Conservation (phyloP, 1,140 invertebrate genomes). For the Prorops nasuta region DNA sequence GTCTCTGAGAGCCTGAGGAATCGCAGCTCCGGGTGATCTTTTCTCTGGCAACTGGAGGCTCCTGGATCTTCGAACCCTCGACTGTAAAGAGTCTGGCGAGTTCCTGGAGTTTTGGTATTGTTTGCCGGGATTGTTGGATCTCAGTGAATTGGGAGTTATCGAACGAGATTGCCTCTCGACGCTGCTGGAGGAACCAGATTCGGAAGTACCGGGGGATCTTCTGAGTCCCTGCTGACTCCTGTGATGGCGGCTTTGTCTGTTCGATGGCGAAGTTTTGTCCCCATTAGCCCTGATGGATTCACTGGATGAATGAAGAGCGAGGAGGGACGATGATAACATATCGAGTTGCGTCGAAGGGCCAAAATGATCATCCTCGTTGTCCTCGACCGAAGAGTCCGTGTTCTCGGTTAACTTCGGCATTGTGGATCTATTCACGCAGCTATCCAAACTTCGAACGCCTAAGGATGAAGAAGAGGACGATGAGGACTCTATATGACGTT, state of each 20-base stretch:
- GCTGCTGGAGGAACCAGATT: conserved; percentile 52
- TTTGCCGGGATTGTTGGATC: conserved; percentile 34
- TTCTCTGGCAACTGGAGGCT: conserved; percentile 61
- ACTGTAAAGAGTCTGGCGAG: conserved; percentile 49
- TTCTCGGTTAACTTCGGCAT: conserved; percentile 61
- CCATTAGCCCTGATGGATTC: conserved; percentile 38
- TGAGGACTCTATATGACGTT: conserved; percentile 58
- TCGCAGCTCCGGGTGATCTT: conserved; percentile 44
- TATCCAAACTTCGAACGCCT: conserved; percentile 61
- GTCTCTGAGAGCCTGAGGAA: conserved; percentile 34
- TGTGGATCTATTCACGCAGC: conserved; percentile 48
- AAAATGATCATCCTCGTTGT: conserved; percentile 60
- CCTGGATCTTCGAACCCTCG: conserved; percentile 56
- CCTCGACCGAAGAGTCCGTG: conserved; percentile 60
- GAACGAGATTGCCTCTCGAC: conserved; percentile 45
- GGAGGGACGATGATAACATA: conserved; percentile 25
- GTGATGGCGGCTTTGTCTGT: conserved; percentile 38
- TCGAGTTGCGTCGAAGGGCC: conserved; percentile 52
- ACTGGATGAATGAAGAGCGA: conserved; percentile 40
- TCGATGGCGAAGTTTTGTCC: conserved; percentile 52
- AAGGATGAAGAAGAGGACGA: conserved; percentile 61
- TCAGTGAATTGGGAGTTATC: conserved; percentile 44
- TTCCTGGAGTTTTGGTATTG: conserved; percentile 44
- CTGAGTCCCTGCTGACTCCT: conserved; percentile 43
- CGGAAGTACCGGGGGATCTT: conserved; percentile 53